These are phyloP conservation scores for Exephanes ischioxanthus DNA, from an alignment of 2,888 invertebrate species.

Conservation along the genomic window DNA sequence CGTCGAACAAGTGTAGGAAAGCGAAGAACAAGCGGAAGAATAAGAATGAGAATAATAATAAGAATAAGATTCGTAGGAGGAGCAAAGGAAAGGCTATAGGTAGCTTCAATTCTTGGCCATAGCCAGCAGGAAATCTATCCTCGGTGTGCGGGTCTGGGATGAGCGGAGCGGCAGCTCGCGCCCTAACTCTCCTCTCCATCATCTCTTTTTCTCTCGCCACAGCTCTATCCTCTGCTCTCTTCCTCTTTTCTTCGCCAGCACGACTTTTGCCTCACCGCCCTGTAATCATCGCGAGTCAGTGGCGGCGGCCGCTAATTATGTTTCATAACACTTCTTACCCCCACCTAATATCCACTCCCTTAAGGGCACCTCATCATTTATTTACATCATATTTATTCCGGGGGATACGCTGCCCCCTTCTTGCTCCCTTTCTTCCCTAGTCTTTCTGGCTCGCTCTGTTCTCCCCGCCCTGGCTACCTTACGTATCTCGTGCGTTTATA, in stretches of 20 bases:
- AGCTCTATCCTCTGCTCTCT: constrained; percentile 44
- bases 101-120: constrained; percentile 62
- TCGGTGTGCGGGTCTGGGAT: constrained; percentile 56
- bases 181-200: constrained; percentile 60
- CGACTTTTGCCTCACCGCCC: constrained; percentile 84
- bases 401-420: constrained; percentile 74
- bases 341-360: constrained; percentile 83
- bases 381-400: constrained; percentile 84
- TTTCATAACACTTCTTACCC: constrained; percentile 85
- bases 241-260: constrained; percentile 66
- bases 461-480: constrained; percentile 8
- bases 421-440: constrained; percentile 59
- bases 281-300: constrained; percentile 85
- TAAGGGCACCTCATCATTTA: constrained; percentile 84
- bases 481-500: not conserved
- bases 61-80: constrained; percentile 53
- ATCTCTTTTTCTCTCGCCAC: constrained; percentile 40
- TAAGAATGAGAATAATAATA: constrained; percentile 53
- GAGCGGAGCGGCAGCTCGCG: constrained; percentile 72
- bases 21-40: constrained; percentile 23
- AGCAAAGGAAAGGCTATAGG: constrained; percentile 36
- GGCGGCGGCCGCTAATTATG: constrained; percentile 85
- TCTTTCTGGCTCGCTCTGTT: constrained; percentile 20
- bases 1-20: constrained; percentile 32
- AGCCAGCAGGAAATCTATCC: constrained; percentile 82